Evolutionary conservation across 1,140 invertebrate genomes (phyloP), one percentile per base, ranked within the genome.

Genomic region (Dreissena rostriformis): DNA sequence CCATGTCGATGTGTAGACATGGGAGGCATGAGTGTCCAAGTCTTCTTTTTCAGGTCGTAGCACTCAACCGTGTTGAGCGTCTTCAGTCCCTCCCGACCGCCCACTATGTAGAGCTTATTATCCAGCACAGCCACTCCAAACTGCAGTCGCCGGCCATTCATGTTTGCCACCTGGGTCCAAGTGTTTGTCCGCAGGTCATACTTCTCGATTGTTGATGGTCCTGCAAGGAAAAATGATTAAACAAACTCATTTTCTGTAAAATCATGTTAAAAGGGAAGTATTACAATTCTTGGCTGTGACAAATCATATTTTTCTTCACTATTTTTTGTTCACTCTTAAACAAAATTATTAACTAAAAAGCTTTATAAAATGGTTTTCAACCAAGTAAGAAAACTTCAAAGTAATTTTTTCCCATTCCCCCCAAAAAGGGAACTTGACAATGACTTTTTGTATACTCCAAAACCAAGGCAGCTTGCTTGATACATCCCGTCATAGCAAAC

Each of bases 1-100:
- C 97, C 97, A 93, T 98, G 97, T 63, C 97, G 94, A 92, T 98
- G 97, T n/a, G 97, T 98, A 81, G 96, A 96, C 97, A 99, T 98
- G 0, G 97, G 95, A 75, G 97, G 96, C 74, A 98, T 94, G 29
- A 95, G 95, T 51, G 95, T 96, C 97, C 97, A 98, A 14, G 95
- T 95, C 86, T 96, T 95, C 80, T 91, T 96, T 24, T 96, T 96
- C 67, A 97, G 94, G 91, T 96, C 97, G 85, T 97, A 96, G 91
- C 96, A 96, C 93, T 98, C 97, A 74, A 97, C 97, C 7, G 96
- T 96, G 88, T 97, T 98, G 1, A 98, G 93, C 8, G 97, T 98
- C 94, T 98, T 98, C 7, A 98, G 95, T n/a, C 97, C 98, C 94
- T 98, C 97, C 78, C 98, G 95, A 12, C 98, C 98, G 28, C 97